phyloP scores from a whole-genome alignment of 2,113 vertebrate genomes.

The Ardeotis arabs region DNA sequence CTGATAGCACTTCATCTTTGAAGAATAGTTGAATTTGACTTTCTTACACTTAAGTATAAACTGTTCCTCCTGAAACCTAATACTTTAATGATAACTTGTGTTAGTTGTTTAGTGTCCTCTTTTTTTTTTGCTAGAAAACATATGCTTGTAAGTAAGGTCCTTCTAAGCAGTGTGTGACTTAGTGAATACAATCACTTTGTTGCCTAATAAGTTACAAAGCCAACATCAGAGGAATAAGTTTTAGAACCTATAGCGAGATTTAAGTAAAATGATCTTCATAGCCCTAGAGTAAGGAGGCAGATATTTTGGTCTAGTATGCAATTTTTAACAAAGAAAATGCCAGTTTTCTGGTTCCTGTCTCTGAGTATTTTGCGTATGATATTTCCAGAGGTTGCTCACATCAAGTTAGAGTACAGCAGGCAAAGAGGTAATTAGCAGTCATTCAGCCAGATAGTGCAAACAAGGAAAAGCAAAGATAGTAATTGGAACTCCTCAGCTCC shows the following conservation, averaged over 20 bases:
- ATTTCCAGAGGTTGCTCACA: neutral
- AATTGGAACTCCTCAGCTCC: neutral
- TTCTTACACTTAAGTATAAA: neutral
- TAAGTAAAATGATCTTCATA: neutral
- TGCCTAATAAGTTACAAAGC: neutral
- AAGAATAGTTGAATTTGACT: neutral
- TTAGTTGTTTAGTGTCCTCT: neutral
- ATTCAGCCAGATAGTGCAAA: neutral
- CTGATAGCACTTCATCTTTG: neutral
- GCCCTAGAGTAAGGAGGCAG: neutral
- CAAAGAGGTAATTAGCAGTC: neutral
- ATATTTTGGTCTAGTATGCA: neutral
- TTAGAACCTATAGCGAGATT: neutral
- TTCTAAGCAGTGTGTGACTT: neutral
- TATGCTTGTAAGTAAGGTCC: accelerated
- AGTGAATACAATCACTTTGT: neutral
- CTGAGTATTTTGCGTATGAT: neutral
- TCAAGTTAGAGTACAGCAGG: neutral
- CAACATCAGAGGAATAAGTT: neutral
- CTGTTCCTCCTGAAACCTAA: neutral
- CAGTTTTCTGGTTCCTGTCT: neutral
- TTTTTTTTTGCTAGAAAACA: neutral
- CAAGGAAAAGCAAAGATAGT: neutral
- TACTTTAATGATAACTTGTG: neutral
- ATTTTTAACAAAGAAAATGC: neutral